Evolutionary conservation across 2,888 invertebrate species (phyloP).

Genomic region (Pristionchus arcanus): DNA sequence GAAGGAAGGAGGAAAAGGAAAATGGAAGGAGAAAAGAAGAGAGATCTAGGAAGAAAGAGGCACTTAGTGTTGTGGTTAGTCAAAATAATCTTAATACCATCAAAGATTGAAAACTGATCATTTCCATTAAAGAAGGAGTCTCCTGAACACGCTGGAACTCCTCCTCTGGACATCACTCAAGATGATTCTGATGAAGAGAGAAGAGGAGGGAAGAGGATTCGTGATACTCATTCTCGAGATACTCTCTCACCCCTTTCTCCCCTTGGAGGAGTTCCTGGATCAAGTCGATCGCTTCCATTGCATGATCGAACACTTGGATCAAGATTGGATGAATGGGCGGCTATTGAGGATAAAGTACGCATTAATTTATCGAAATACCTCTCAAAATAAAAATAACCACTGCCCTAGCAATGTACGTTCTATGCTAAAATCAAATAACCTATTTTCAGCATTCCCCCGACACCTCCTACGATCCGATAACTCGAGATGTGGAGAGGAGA

Average conservation of each 20-base stretch:
- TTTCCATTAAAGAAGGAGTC: slow-evolving; percentile 52
- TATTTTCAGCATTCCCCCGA: slow-evolving; percentile 43
- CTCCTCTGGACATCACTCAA: not conserved
- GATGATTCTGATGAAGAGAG: slow-evolving; percentile 12
- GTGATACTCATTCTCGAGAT: not conserved
- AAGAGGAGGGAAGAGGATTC: not conserved
- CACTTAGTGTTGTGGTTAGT: slow-evolving; percentile 47
- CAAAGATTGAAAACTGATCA: not conserved
- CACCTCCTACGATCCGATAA: slow-evolving; percentile 74
- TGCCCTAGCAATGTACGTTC: too few species aligned
- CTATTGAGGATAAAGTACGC: slow-evolving; percentile 40
- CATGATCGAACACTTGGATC: slow-evolving; percentile 35
- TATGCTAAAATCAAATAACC: not conserved
- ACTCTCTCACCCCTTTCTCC: not conserved
- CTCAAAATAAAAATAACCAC: too few species aligned
- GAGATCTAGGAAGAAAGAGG: not conserved
- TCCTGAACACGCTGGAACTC: slow-evolving; percentile 32
- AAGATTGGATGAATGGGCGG: slow-evolving; percentile 40
- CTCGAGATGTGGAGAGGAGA: slow-evolving; percentile 75
- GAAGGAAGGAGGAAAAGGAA: slow-evolving; percentile 46
- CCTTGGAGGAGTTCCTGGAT: not conserved
- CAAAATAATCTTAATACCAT: not conserved
- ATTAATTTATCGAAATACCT: not conserved
- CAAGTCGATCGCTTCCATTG: slow-evolving; percentile 26
- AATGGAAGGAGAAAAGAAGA: slow-evolving; percentile 47